phyloP scores from a whole-genome alignment of 2,888 invertebrate species.

The Himalopsyche kuldschensis region DNA sequence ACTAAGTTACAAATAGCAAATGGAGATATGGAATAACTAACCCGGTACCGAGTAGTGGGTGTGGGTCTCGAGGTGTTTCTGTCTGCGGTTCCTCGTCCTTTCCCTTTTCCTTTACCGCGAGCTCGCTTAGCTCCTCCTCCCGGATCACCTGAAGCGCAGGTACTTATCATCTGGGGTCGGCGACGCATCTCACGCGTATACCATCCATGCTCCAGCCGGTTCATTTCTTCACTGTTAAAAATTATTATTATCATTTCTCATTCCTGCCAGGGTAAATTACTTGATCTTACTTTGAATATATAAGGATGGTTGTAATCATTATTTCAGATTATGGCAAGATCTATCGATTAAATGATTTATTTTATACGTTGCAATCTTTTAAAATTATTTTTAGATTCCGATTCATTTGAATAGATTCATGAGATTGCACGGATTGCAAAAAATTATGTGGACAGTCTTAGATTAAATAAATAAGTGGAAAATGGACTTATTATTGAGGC shows the following conservation, averaged over 20 bases:
- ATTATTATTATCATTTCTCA: neutral
- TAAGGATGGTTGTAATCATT: too few species aligned
- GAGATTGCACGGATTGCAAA: too few species aligned
- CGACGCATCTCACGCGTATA: conserved; percentile 78
- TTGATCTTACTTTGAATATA: too few species aligned
- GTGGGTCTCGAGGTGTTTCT: conserved; percentile 14
- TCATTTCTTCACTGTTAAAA: conserved; percentile 53
- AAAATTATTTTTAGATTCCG: too few species aligned
- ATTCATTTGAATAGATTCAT: too few species aligned
- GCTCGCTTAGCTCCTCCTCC: conserved; percentile 37
- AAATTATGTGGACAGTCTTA: too few species aligned
- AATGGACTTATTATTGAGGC: too few species aligned
- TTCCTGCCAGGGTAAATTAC: too few species aligned
- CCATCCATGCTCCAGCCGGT: conserved; percentile 63
- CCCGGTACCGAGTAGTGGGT: conserved; percentile 8
- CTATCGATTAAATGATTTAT: too few species aligned
- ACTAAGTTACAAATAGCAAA: neutral
- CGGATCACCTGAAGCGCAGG: conserved; percentile 47
- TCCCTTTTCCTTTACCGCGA: neutral
- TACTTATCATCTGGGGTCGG: conserved; percentile 71
- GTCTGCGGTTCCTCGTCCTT: conserved; percentile 33
- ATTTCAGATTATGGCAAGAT: too few species aligned
- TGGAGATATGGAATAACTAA: neutral
- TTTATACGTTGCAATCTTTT: too few species aligned
- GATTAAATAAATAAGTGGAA: too few species aligned